Evolutionary conservation across 2,113 vertebrate species (phyloP), one percentile per base, ranked within the genome.

Genomic region (Albula glossodonta): DNA sequence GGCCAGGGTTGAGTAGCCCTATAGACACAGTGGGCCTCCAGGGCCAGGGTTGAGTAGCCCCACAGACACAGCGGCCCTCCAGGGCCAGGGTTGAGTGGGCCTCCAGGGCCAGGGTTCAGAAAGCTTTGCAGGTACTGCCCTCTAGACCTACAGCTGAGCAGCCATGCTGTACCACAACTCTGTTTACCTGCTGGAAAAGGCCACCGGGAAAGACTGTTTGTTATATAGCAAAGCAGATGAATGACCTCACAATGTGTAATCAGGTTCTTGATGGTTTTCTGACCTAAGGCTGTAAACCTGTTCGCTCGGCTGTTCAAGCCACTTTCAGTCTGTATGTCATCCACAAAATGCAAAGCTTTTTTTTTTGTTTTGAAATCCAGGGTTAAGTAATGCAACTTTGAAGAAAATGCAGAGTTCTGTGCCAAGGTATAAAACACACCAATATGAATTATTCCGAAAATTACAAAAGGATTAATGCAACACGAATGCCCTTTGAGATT

Each of bases 271-370:
- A 74, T 25, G 70, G 70, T 31, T 74, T 0, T 74, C 31, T 74
- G 70, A 74, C 70, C 22, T 31, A 22, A 74, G 70, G 70, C 70
- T 25, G 70, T n/a, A 74, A 74, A 74, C 2, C 63, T 74, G 70
- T 74, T 74, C 31, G 70, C 70, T 31, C 8, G 79, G 81, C 41
- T 89, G 85, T 82, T 87, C 87, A 87, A 88, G 88, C 89, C 86
- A 85, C 81, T 90, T 90, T 84, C 86, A 89, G 88, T 89, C 87
- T 87, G 86, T 85, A 87, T 86, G 84, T 89, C 87, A 80, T 84
- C 83, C 88, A 89, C 89, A 89, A 89, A 87, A 10, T 31, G 22
- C 22, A 10, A 74, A n/a, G 51, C 74, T n/a, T 12, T 60, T 52
- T 50, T 41, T 41, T 41, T 41, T 41, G 31, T 41, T 41, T 19